Evolutionary conservation across 2,113 vertebrate genomes (phyloP).

Genomic region (Entomyzon cyanotis): DNA sequence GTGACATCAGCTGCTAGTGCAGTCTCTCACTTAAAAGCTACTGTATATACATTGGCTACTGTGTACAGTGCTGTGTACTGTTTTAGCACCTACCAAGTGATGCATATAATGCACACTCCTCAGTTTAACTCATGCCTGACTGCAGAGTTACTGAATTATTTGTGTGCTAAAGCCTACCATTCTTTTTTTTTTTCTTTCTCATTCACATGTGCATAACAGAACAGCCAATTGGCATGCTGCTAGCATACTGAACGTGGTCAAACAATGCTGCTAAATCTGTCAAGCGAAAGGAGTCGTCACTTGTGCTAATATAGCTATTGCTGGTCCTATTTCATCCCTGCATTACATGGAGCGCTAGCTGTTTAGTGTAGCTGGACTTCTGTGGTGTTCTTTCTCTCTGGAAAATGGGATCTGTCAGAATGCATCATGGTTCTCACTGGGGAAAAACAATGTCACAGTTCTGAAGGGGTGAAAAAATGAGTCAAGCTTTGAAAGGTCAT

Average conservation of each 20-base stretch:
- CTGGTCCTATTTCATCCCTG: not conserved
- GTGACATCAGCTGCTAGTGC: not conserved
- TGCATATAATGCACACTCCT: not conserved
- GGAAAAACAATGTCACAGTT: not conserved
- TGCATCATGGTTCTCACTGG: not conserved
- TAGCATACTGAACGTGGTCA: not conserved
- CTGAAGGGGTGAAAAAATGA: slow-evolving; percentile 1
- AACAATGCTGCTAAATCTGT: slow-evolving; percentile 5
- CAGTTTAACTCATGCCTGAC: not conserved
- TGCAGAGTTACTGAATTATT: not conserved
- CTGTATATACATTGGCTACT: not conserved
- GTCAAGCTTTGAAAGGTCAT: not conserved
- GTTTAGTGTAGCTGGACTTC: not conserved
- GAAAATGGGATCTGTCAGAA: slow-evolving; percentile 35
- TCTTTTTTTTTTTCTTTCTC: not conserved
- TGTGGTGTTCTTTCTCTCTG: not conserved
- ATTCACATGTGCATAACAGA: not conserved
- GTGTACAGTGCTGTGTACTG: not conserved
- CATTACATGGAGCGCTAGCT: not conserved
- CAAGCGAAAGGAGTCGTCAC: not conserved
- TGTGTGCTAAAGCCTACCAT: not conserved
- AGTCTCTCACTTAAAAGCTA: not conserved
- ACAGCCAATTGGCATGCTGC: not conserved
- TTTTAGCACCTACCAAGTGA: not conserved
- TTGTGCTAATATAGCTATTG: not conserved